phyloP scores from a whole-genome alignment of 2,113 vertebrate species.

The Scomber japonicus region DNA sequence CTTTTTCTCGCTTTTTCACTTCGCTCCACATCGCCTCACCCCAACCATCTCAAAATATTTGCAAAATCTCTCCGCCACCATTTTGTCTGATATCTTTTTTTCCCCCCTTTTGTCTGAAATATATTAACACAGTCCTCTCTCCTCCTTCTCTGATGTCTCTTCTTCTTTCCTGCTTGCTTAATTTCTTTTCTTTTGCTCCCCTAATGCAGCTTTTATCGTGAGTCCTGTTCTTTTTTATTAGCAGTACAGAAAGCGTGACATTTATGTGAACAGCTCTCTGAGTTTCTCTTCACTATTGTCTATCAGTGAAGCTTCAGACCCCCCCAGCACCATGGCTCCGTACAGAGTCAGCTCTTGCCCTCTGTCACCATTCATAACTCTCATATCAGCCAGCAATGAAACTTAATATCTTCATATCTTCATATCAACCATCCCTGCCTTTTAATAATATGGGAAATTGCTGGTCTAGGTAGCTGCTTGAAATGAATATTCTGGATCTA shows the following conservation, averaged over 20 bases:
- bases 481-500: conserved; percentile 59
- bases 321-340: conserved; percentile 46
- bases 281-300: conserved; percentile 65
- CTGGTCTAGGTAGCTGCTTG: conserved; percentile 67
- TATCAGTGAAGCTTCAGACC: conserved; percentile 59
- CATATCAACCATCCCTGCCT: conserved; percentile 62
- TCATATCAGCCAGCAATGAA: conserved; percentile 76
- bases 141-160: conserved; percentile 9
- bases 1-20: conserved; percentile 30
- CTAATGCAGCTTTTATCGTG: conserved; percentile 58
- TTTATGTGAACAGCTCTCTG: conserved; percentile 64
- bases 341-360: conserved; percentile 69
- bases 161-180: conserved; percentile 38
- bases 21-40: conserved; percentile 54
- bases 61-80: conserved; percentile 42
- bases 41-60: conserved; percentile 58
- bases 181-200: conserved; percentile 63
- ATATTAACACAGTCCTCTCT: conserved; percentile 59
- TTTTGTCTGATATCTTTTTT: conserved; percentile 51
- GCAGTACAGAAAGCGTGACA: conserved; percentile 64
- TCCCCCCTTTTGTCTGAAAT: conserved; percentile 61
- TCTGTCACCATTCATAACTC: conserved; percentile 77
- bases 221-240: conserved; percentile 59
- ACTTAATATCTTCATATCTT: conserved; percentile 77
- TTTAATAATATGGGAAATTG: conserved; percentile 80